Percentiles rank a stretch among this genome's conserved stretches.
Evolutionary conservation across 2,888 invertebrate genomes (phyloP).

Genomic region (Choristoneura rosaceana): DNA sequence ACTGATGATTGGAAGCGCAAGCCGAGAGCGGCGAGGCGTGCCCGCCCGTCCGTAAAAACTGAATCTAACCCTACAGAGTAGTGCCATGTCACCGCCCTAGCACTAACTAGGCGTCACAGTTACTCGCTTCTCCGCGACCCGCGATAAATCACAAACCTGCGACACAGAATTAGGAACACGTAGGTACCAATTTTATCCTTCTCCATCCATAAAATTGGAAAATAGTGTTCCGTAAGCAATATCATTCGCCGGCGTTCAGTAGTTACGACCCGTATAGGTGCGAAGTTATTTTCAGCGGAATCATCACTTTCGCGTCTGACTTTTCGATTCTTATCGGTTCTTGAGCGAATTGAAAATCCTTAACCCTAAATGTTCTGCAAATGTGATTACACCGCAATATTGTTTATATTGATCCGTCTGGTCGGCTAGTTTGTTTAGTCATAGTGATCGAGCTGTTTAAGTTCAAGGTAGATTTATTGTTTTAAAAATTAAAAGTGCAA

Average conservation of each 20-base stretch:
- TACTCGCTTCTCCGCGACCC: slow-evolving; percentile 3
- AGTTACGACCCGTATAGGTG: slow-evolving; percentile 18
- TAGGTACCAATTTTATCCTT: slow-evolving; percentile 24
- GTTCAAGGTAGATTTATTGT: neutral
- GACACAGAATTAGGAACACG: slow-evolving; percentile 29
- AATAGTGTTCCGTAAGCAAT: slow-evolving; percentile 37
- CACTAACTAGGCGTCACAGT: slow-evolving; percentile 11
- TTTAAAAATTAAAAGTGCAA: neutral
- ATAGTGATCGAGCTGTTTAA: neutral
- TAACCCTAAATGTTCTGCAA: slow-evolving; percentile 27
- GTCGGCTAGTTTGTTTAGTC: neutral
- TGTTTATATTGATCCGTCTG: slow-evolving; percentile 3
- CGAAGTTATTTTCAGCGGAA: slow-evolving; percentile 41
- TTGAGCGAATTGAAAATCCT: slow-evolving; percentile 34
- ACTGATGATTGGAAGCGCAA: slow-evolving; percentile 52
- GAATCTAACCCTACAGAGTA: slow-evolving; percentile 50
- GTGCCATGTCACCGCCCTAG: slow-evolving; percentile 16
- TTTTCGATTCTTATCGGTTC: slow-evolving; percentile 51
- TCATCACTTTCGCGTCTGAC: slow-evolving; percentile 50
- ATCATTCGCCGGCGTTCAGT: slow-evolving; percentile 24
- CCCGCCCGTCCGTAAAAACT: slow-evolving; percentile 60
- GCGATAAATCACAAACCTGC: slow-evolving; percentile 30
- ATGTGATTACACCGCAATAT: slow-evolving; percentile 34
- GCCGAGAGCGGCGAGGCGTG: slow-evolving; percentile 59
- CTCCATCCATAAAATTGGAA: slow-evolving; percentile 37